Percentiles rank a stretch among this genome's conserved stretches.
Conservation (phyloP, 2,888 invertebrate species). For the Gandaritis pyraliata region DNA sequence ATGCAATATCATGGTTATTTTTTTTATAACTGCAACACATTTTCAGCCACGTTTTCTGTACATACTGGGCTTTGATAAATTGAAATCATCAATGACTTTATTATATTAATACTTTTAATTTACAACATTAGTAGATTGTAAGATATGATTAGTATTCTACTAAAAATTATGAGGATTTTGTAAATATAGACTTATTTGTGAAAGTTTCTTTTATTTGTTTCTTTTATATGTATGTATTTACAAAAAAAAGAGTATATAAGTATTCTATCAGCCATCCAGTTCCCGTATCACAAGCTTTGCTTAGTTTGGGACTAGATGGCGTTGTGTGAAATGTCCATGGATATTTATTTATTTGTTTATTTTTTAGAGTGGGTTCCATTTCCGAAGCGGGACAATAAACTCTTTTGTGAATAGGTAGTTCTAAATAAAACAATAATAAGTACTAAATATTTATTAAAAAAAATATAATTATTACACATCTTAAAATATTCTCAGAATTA, state of each 20-base stretch:
- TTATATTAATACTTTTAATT: too few relatives aligned
- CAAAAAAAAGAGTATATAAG: too few relatives aligned
- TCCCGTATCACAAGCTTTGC: too few relatives aligned
- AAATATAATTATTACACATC: background rate
- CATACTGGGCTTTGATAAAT: background rate
- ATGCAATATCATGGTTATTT: too few relatives aligned
- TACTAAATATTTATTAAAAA: conserved; percentile 7
- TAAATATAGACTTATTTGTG: conserved; percentile 3
- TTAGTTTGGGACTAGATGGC: too few relatives aligned
- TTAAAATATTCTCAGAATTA: background rate
- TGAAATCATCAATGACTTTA: background rate
- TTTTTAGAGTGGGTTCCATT: background rate
- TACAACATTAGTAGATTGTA: background rate
- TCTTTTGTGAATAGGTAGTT: background rate
- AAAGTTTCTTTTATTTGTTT: background rate
- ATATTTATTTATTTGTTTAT: too few relatives aligned
- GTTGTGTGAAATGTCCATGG: too few relatives aligned
- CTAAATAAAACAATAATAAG: background rate
- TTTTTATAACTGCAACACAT: too few relatives aligned
- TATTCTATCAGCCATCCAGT: too few relatives aligned
- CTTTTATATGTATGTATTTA: too few relatives aligned
- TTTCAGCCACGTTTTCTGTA: too few relatives aligned
- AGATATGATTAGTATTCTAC: background rate
- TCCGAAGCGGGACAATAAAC: background rate
- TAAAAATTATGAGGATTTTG: conserved; percentile 1